Evolutionary conservation across 2,888 invertebrate genomes (phyloP).

Genomic region (Dysmachus trigonus): DNA sequence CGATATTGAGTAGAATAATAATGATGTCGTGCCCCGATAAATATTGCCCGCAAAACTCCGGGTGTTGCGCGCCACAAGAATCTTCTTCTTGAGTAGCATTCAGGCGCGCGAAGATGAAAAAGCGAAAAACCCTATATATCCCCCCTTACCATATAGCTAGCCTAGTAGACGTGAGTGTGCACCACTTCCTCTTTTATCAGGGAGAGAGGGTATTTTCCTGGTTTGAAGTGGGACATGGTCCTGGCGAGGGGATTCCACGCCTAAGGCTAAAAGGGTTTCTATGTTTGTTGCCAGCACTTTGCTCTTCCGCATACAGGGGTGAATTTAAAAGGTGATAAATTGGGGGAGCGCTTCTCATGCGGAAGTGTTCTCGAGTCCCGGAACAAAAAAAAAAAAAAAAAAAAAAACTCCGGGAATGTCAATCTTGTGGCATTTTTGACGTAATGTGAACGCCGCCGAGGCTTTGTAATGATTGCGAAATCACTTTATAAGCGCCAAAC

Average conservation of each 20-base stretch:
- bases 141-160: neutral
- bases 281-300: slow-evolving; percentile 14
- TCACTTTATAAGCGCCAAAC: neutral
- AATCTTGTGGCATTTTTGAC: slow-evolving; percentile 20
- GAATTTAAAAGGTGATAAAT: slow-evolving; percentile 9
- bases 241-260: neutral
- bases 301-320: neutral
- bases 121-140: neutral
- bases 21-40: slow-evolving; percentile 16
- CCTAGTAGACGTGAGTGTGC: neutral
- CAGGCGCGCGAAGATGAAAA: neutral
- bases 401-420: no score
- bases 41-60: neutral
- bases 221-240: neutral
- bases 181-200: slow-evolving; percentile 2
- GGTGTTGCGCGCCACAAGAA: neutral
- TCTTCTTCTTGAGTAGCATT: neutral
- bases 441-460: neutral
- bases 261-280: slow-evolving; percentile 14
- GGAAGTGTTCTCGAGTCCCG: neutral
- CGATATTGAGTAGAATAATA: slow-evolving; percentile 16
- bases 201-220: neutral
- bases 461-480: slow-evolving; percentile 1
- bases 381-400: neutral
- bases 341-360: neutral